Evolutionary conservation across 1,140 invertebrate genomes (phyloP).

Genomic region (Cephus cinctus): DNA sequence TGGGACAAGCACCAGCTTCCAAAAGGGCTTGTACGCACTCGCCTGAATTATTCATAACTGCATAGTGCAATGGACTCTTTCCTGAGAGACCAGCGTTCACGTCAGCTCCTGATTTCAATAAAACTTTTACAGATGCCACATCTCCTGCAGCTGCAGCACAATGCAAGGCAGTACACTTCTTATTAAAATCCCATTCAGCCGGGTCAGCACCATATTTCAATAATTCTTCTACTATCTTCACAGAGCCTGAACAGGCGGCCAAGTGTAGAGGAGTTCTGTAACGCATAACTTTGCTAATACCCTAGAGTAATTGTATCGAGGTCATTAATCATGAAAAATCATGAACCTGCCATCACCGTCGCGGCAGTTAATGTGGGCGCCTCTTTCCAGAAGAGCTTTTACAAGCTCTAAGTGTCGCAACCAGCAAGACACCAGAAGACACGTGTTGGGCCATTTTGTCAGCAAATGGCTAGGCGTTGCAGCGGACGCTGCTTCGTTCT

Average conservation of each 20-base stretch:
- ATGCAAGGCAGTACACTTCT: conserved; percentile 72
- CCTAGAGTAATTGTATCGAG: neutral
- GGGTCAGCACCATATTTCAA: conserved; percentile 66
- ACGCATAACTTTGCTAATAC: conserved; percentile 4
- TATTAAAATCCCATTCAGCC: conserved; percentile 65
- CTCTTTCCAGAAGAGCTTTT: conserved; percentile 34
- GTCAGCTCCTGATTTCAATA: conserved; percentile 67
- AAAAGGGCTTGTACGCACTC: conserved; percentile 70
- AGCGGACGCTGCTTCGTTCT: conserved; percentile 29
- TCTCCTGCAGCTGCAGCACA: conserved; percentile 71
- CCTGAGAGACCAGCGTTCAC: conserved; percentile 72
- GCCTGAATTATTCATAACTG: conserved; percentile 67
- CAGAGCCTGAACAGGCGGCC: conserved; percentile 67
- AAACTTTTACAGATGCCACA: conserved; percentile 57
- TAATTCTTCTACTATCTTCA: conserved; percentile 64
- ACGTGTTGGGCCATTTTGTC: conserved; percentile 44
- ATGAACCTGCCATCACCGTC: conserved; percentile 49
- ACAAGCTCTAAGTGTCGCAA: conserved; percentile 40
- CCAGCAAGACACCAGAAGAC: conserved; percentile 44
- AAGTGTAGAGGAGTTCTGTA: conserved; percentile 74
- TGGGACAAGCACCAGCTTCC: conserved; percentile 70
- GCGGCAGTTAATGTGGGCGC: conserved; percentile 29
- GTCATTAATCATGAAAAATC: conserved; percentile 4
- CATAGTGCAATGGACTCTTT: conserved; percentile 68
- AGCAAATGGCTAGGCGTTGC: conserved; percentile 31